Evolutionary conservation across 2,113 vertebrate genomes (phyloP).

Genomic region (Chionodraco myersi): DNA sequence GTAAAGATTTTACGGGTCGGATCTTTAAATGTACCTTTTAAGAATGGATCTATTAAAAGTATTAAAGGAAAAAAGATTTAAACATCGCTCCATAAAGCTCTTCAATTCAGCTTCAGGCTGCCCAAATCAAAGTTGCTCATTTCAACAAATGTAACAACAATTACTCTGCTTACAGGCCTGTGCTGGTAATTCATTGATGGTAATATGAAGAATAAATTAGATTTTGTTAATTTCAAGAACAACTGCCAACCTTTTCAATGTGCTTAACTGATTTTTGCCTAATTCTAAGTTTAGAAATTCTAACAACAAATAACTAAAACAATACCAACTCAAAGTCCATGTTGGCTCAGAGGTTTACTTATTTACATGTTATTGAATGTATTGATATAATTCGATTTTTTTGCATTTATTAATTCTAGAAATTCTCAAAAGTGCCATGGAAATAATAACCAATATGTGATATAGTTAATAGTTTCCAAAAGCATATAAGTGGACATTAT

Average conservation of each 20-base stretch:
- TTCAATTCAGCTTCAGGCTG: not conserved
- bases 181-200: constrained; percentile 30
- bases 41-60: constrained; percentile 7
- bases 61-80: not conserved
- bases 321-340: no score
- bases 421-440: not conserved
- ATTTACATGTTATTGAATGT: no score
- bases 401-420: not conserved
- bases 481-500: not conserved
- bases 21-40: not conserved
- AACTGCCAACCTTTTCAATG: constrained; percentile 14
- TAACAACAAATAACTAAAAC: no score
- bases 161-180: constrained; percentile 24
- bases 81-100: constrained; percentile 16
- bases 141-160: not conserved
- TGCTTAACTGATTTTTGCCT: not conserved
- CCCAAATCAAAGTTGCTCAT: constrained; percentile 47
- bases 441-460: not conserved
- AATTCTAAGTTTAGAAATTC: no score
- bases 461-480: not conserved
- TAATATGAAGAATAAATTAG: constrained; percentile 10
- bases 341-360: not conserved
- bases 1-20: constrained; percentile 6
- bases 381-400: no score
- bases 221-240: constrained; percentile 38